These are phyloP conservation scores for Nematolebias whitei DNA, from an alignment of 2,113 vertebrate genomes.

Conservation along the genomic window DNA sequence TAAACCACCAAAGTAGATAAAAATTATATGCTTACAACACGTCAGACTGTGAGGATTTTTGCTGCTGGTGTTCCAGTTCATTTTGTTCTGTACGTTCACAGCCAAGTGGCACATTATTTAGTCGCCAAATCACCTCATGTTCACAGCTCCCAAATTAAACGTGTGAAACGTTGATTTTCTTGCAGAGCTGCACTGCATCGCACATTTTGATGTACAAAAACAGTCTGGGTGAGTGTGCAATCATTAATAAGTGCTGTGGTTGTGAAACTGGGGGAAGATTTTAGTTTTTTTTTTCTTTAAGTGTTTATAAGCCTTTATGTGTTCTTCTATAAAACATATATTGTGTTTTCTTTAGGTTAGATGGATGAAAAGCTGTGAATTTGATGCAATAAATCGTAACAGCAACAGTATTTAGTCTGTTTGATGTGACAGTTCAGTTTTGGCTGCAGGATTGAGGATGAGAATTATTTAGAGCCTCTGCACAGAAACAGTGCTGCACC, in stretches of 20 bases:
- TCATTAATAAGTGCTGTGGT: neutral
- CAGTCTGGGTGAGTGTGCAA: neutral
- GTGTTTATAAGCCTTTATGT: slow-evolving; percentile 1
- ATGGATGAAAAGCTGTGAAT: neutral
- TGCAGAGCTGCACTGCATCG: slow-evolving; percentile 11
- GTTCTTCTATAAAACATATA: neutral
- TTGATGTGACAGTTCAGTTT: neutral
- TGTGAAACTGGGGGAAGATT: neutral
- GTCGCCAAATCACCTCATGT: slow-evolving; percentile 7
- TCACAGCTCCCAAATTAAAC: slow-evolving; percentile 23
- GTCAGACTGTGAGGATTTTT: neutral
- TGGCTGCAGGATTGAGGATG: neutral
- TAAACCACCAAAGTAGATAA: neutral
- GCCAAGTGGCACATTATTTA: slow-evolving; percentile 33
- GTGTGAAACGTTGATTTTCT: slow-evolving; percentile 21
- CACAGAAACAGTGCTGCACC: neutral
- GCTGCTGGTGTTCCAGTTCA: slow-evolving; percentile 5
- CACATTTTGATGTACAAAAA: slow-evolving; percentile 7
- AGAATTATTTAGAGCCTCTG: neutral
- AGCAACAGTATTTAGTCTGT: neutral
- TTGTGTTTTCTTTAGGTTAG: neutral
- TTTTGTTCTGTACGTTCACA: slow-evolving; percentile 14
- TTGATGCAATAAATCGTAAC: neutral
- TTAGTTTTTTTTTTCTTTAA: neutral
- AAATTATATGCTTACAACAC: neutral